Conservation (phyloP, 2,113 vertebrate species). For the Triplophysa rosa region DNA sequence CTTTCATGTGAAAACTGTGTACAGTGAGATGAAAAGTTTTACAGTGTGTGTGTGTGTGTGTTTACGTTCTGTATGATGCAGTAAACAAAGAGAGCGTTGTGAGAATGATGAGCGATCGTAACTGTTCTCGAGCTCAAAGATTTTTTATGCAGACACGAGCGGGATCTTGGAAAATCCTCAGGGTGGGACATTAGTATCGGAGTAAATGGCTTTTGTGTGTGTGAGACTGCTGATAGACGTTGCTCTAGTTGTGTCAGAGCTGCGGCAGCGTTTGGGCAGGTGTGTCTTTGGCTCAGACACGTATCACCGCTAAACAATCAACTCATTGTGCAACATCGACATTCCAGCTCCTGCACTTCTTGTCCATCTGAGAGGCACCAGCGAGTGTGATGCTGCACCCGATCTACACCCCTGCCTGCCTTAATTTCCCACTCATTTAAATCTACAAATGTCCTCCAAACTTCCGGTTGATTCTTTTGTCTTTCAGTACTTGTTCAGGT, state of each 20-base stretch:
- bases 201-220: slow-evolving; percentile 39
- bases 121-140: slow-evolving; percentile 52
- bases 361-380: slow-evolving; percentile 21
- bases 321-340: slow-evolving; percentile 77
- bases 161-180: neutral
- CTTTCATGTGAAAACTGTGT: neutral
- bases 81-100: no score
- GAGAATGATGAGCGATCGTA: neutral
- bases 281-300: slow-evolving; percentile 76
- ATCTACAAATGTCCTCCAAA: no score
- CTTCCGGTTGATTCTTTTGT: neutral
- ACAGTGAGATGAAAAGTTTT: no score
- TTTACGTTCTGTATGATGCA: no score
- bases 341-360: slow-evolving; percentile 64
- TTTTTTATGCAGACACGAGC: slow-evolving; percentile 31
- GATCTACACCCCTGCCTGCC: neutral
- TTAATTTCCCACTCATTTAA: neutral
- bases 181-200: slow-evolving; percentile 24
- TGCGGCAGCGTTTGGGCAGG: slow-evolving; percentile 83
- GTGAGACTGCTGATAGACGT: slow-evolving; percentile 78
- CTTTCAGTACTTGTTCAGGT: neutral
- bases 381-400: slow-evolving; percentile 1
- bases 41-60: no score
- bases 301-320: slow-evolving; percentile 77
- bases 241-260: slow-evolving; percentile 75